A percentile compares a stretch with the other conserved stretches of the same genome.
Conservation (phyloP, 2,113 vertebrate species). For the Bolborhynchus lineola region DNA sequence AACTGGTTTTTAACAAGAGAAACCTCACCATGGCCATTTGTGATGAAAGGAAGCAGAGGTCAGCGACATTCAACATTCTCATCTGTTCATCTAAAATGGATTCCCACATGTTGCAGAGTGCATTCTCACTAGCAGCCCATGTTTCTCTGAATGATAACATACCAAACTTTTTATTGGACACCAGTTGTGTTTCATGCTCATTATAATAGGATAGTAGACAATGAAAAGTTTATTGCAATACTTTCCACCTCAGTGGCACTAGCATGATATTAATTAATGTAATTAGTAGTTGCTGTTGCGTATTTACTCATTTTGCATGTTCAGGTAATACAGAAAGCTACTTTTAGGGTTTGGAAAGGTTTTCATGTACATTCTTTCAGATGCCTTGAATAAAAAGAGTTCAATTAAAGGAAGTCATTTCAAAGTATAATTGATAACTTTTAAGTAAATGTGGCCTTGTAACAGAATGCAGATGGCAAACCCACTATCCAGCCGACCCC, state of each 20-base stretch:
- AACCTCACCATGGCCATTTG: neutral
- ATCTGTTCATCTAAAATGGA: neutral
- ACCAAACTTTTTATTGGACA: neutral
- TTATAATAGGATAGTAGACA: neutral
- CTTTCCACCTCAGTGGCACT: neutral
- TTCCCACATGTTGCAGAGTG: neutral
- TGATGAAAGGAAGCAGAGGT: constrained; percentile 26
- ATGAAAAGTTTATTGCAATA: neutral
- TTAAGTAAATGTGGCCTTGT: constrained; percentile 76
- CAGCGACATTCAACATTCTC: neutral
- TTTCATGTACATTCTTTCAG: neutral
- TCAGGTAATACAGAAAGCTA: neutral
- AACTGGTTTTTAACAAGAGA: neutral
- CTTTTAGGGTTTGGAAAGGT: neutral
- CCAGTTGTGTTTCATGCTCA: neutral
- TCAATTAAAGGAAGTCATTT: constrained; percentile 70
- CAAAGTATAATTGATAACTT: constrained; percentile 75
- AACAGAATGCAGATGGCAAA: constrained; percentile 76
- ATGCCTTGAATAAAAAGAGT: constrained; percentile 47
- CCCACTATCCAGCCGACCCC: constrained; percentile 52
- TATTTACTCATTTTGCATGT: neutral
- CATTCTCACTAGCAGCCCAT: neutral
- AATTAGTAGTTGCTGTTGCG: neutral
- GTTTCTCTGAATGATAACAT: neutral
- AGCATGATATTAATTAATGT: neutral